Percentiles rank a stretch among this genome's conserved stretches.
Evolutionary conservation across 2,797 vertebrate genomes (phyloP).

Genomic region (Liasis olivaceus): DNA sequence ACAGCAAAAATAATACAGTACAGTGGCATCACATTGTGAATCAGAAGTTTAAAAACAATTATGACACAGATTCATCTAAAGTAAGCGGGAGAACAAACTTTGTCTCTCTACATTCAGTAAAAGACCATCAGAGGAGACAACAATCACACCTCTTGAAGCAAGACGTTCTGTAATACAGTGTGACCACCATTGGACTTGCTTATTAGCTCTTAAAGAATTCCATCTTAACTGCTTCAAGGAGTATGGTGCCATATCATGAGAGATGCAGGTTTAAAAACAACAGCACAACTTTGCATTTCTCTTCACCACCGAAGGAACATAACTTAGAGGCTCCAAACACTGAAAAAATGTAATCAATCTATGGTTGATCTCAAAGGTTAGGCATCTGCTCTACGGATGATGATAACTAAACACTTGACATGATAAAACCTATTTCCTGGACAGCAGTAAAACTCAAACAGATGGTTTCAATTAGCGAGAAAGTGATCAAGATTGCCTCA

Average conservation of each 20-base stretch:
- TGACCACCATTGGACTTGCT: background rate
- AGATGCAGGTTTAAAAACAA: background rate
- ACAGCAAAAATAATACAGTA: background rate
- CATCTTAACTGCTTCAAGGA: background rate
- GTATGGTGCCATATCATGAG: background rate
- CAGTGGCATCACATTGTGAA: background rate
- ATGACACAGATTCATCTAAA: background rate
- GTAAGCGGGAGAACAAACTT: background rate
- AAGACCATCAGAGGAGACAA: background rate
- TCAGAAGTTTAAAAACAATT: background rate
- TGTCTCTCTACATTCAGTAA: background rate
- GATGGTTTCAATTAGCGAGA: conserved; percentile 10
- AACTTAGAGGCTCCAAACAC: background rate
- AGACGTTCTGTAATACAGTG: background rate
- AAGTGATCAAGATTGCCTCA: background rate
- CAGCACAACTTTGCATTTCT: background rate
- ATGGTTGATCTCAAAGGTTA: conserved; percentile 4
- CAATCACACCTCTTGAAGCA: background rate
- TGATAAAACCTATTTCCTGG: conserved; percentile 10
- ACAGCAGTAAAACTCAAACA: conserved; percentile 3
- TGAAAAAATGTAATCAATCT: conserved; percentile 1
- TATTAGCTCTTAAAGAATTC: background rate
- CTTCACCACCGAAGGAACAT: background rate
- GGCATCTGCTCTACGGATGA: conserved; percentile 1
- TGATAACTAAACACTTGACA: conserved; percentile 6